These are phyloP conservation scores for Lepidocyrtoides sp. DNA, from an alignment of 2,888 invertebrate species.

Conservation along the genomic window DNA sequence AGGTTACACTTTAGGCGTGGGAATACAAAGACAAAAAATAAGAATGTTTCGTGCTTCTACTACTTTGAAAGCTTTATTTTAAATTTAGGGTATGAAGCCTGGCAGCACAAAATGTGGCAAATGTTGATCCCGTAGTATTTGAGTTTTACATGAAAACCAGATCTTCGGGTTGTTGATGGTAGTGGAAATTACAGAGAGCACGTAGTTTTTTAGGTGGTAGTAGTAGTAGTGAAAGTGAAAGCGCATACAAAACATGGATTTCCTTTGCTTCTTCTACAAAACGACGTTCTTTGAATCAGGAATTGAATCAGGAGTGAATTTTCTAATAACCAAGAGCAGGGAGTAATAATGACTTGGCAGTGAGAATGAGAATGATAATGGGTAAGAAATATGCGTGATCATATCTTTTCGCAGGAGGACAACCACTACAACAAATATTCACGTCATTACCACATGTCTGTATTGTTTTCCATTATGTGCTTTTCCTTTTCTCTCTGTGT, in stretches of 20 bases:
- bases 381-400: slow-evolving; percentile 49
- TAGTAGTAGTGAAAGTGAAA: not conserved
- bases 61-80: too few species aligned
- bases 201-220: too few species aligned
- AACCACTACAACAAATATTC: slow-evolving; percentile 20
- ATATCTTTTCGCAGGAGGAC: not conserved
- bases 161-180: not conserved
- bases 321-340: too few species aligned
- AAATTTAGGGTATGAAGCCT: too few species aligned
- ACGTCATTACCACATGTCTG: not conserved
- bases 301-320: too few species aligned
- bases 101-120: too few species aligned
- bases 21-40: too few species aligned
- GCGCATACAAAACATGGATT: not conserved
- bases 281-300: too few species aligned
- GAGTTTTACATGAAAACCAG: slow-evolving; percentile 1
- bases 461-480: not conserved
- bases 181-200: not conserved
- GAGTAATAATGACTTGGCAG: slow-evolving; percentile 40
- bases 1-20: too few species aligned
- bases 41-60: too few species aligned
- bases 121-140: not conserved
- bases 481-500: not conserved
- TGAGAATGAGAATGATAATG: slow-evolving; percentile 20
- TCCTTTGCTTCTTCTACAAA: not conserved